phyloP scores from a whole-genome alignment of 2,113 vertebrate genomes.

The Dicerorhinus sumatrensis region DNA sequence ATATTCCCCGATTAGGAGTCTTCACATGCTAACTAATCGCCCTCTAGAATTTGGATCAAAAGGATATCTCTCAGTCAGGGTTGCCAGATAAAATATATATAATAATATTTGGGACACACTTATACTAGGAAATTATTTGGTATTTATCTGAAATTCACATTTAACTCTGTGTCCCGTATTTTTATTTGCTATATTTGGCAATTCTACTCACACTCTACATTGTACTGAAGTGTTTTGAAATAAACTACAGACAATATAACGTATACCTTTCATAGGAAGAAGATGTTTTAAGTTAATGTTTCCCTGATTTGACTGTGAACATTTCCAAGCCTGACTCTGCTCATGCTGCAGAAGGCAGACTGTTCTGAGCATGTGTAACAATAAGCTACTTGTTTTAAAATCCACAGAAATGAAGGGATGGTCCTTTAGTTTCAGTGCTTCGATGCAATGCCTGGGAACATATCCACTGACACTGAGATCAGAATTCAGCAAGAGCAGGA shows the following conservation, averaged over 20 bases:
- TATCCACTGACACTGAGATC: background rate
- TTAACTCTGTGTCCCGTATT: constrained; percentile 16
- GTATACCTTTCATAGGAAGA: background rate
- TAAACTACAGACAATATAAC: background rate
- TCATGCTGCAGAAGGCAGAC: background rate
- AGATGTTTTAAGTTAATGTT: background rate
- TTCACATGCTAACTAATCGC: background rate
- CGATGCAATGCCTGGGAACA: background rate
- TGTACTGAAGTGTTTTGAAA: background rate
- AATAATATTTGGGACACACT: background rate
- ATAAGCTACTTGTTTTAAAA: background rate
- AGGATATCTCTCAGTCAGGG: background rate
- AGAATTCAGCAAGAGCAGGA: background rate
- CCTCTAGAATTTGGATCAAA: constrained; percentile 41
- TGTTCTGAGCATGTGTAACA: background rate
- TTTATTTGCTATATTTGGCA: constrained; percentile 29
- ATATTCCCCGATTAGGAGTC: background rate
- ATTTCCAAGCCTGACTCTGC: background rate
- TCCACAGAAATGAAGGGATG: background rate
- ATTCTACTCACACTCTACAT: background rate
- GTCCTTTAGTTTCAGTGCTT: background rate
- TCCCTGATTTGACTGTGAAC: background rate
- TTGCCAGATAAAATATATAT: background rate
- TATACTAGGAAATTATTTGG: background rate
- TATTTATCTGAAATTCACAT: background rate